Percentiles rank a stretch among this genome's conserved stretches.
These are phyloP conservation scores for Danaus plexippus DNA, from an alignment of 1,140 invertebrate genomes.

Conservation along the genomic window DNA sequence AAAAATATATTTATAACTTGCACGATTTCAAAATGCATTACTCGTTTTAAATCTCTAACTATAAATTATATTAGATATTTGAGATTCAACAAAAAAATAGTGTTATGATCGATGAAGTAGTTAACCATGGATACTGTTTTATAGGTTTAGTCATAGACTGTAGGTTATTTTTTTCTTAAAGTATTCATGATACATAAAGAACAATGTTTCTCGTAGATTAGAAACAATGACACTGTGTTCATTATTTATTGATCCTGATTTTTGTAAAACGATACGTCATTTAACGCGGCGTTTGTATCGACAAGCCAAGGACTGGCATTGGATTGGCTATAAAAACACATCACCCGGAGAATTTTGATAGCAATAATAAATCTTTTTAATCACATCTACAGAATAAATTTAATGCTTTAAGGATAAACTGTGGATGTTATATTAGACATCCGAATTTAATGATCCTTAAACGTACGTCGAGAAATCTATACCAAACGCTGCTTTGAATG, in stretches of 20 bases:
- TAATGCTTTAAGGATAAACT: background rate
- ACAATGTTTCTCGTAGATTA: conserved; percentile 21
- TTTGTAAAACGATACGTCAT: conserved; percentile 24
- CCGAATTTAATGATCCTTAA: conserved; percentile 4
- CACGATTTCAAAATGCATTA: too few species aligned
- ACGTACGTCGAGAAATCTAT: background rate
- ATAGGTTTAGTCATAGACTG: conserved; percentile 23
- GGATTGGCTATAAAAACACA: background rate
- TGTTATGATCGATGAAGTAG: conserved; percentile 23
- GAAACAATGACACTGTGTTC: conserved; percentile 40
- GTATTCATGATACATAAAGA: conserved; percentile 38
- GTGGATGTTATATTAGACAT: conserved; percentile 6
- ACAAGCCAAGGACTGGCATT: conserved; percentile 12
- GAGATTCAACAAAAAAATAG: conserved; percentile 22
- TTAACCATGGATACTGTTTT: conserved; percentile 21
- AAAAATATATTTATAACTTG: too few species aligned
- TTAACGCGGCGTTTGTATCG: conserved; percentile 16
- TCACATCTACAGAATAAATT: conserved; percentile 1
- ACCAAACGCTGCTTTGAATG: conserved; percentile 6
- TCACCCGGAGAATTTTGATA: background rate
- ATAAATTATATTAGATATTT: conserved; percentile 10
- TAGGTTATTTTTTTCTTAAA: conserved; percentile 32
- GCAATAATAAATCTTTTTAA: conserved; percentile 5
- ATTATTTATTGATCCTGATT: conserved; percentile 47
- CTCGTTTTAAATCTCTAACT: too few species aligned